Percentiles rank a stretch among this genome's conserved stretches.
Evolutionary conservation across 2,888 invertebrate genomes (phyloP).

Genomic region (Ectemnius continuus): DNA sequence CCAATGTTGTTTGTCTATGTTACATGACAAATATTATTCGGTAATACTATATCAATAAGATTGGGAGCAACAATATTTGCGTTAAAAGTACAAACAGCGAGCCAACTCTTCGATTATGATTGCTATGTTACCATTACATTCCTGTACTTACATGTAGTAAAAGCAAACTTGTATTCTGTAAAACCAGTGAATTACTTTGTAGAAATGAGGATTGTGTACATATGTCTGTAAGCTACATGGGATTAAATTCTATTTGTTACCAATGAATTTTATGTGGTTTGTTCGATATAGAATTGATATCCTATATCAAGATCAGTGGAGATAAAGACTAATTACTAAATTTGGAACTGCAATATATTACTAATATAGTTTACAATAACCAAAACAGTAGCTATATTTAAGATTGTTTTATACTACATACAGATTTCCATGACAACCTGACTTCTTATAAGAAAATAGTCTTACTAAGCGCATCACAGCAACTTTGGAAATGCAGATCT

Average conservation of each 20-base stretch:
- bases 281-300: not conserved
- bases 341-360: constrained; percentile 64
- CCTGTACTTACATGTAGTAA: constrained; percentile 7
- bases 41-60: not conserved
- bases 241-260: constrained; percentile 2
- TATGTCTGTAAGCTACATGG: constrained; percentile 5
- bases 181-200: constrained; percentile 15
- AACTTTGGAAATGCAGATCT: constrained; percentile 70
- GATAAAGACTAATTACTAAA: constrained; percentile 42
- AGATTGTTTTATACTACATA: constrained; percentile 54
- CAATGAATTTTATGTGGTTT: not conserved
- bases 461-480: constrained; percentile 70
- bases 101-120: not conserved
- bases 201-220: constrained; percentile 5
- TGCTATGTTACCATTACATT: constrained; percentile 1
- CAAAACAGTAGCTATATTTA: constrained; percentile 59
- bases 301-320: constrained; percentile 28
- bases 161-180: constrained; percentile 24
- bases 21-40: too few relatives aligned
- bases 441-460: constrained; percentile 67
- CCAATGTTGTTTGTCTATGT: too few relatives aligned
- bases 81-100: not conserved
- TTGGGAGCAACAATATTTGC: not conserved
- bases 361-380: constrained; percentile 67
- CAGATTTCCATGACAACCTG: constrained; percentile 58